Evolutionary conservation across 2,888 invertebrate genomes (phyloP), one percentile per base, ranked within the genome.

Genomic region (Hofmannophila pseudospretella): DNA sequence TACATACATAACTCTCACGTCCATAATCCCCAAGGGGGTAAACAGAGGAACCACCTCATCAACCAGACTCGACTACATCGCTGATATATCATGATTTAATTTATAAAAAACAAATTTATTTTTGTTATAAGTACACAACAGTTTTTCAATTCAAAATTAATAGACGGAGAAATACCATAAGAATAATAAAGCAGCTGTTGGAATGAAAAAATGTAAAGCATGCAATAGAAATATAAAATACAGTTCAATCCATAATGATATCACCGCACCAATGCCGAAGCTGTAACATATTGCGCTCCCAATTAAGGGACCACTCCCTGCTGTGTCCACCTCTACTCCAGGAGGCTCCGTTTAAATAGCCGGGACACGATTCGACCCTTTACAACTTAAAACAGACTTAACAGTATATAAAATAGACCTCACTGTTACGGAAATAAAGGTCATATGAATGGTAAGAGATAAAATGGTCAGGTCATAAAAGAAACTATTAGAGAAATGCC

Each of bases 231-330:
- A 23, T 26, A 35, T 30, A 22, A 25, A 36, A 23, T 23, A 35
- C 34, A 41, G 40, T 51, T 67, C 69, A 70, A 62, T 70, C 50
- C 47, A 45, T 45, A 58, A 46, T 42, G 49, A 44, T 42, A 43
- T 42, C 43, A 59, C 52, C 55, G 52, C 47, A 49, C 51, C 59
- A 56, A 58, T 61, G 57, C 65, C 62, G 65, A 68, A 67, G 66
- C 59, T 54, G 58, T 82, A 80, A 84, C 75, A 72, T 85, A 86
- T 85, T 74, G 81, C 77, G 59, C 71, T 71, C 64, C 85, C 85
- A 86, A 86, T 86, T 85, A 84, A 76, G 82, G 85, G 58, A 49
- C 51, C 54, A 61, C 84, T 65, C 80, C 85, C 85, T 68, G 85
- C 84, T 85, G 85, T 7, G 75, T 58, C 60, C 48, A 49, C 51